Base-by-base conservation (phyloP, 2,888 invertebrate species). In the Ferrisia virgata region DNA sequence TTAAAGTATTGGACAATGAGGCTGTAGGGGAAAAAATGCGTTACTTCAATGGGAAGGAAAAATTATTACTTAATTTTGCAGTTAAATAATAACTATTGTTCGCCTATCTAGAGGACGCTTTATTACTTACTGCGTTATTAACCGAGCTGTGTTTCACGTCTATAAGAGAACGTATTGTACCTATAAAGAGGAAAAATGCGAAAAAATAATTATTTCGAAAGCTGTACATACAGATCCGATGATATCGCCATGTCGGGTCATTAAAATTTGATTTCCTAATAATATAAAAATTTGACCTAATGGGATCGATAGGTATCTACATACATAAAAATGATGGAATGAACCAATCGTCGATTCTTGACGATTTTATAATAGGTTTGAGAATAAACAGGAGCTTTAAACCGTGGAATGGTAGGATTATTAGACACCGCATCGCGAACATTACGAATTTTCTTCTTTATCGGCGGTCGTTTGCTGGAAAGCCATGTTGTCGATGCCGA, bases 401-500 rank as follows among this genome's bases (percentile, higher is more conserved):
- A 76, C 69, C 82, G 82, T 6, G 22, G 22, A 1, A 6, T 22
- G 5, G 5, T 40, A 40, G 11, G 47, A 47, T 15, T 15, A 47
- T 47, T n/a, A 5, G 2, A 5, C 47, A 53, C 11, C 53, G n/a
- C n/a, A n/a, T n/a, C n/a, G n/a, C n/a, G 22, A 22, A 13, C 18
- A 18, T 31, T 39, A 18, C 40, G 82, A 39, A 69, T 39, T 58
- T 82, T 82, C 82, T n/a, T 58, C 39, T n/a, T 53, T 53, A 8
- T 53, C 53, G 18, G 53, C 8, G 11, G 40, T 40, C 47, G 79
- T 84, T 18, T 85, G 85, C 25, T 85, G 85, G 43, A 86, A 86
- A n/a, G 85, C 80, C 31, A 78, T 85, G 36, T 86, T 86, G 33
- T 86, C 85, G 33, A 86, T 82, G 28, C 85, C 85, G 25, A 85